Evolutionary conservation across 1,140 invertebrate species (phyloP), one percentile per base, ranked within the genome.

Genomic region (Phortica variegata): DNA sequence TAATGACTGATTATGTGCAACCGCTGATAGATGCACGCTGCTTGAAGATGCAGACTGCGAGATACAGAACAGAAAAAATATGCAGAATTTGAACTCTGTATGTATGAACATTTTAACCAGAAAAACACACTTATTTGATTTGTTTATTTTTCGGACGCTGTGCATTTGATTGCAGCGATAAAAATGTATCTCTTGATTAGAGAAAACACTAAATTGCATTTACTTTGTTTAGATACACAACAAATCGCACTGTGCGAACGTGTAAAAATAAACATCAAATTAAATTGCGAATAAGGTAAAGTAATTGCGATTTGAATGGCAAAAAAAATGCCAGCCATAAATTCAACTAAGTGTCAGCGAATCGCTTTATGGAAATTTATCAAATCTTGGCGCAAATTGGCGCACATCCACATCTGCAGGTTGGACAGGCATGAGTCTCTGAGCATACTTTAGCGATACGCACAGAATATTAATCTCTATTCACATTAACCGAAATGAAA

Each of bases 241-340:
- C 43, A 48, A 42, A 43, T 52, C 50, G 42, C 48, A 49, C 52
- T 23, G 50, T 43, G 58, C 34, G 16, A 19, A 16, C 18, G 36
- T 38, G 36, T 8, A 18, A 38, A 38, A 29, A 49, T 50, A 54
- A 39, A 21, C 18, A 18, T 49, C 31, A 58, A 65, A 61, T 69
- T 52, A 65, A 68, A 69, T 68, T 68, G 63, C 63, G 58, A 69
- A 65, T 68, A 57, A 68, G 53, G 60, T 60, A 68, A 68, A 68
- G 61, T 69, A 68, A 68, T 68, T 68, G 65, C 65, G 55, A 68
- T 68, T 69, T 68, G 60, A 68, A 69, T 68, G 65, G 65, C 65
- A 58, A 68, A 68, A 26, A 69, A 68, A 68, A 61, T 65, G 65
- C 58, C 58, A 56, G 55, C 50, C 39, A 68, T 68, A 69, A 68